Conservation (phyloP, 2,888 invertebrate genomes). For the Temnothorax ravouxi region DNA sequence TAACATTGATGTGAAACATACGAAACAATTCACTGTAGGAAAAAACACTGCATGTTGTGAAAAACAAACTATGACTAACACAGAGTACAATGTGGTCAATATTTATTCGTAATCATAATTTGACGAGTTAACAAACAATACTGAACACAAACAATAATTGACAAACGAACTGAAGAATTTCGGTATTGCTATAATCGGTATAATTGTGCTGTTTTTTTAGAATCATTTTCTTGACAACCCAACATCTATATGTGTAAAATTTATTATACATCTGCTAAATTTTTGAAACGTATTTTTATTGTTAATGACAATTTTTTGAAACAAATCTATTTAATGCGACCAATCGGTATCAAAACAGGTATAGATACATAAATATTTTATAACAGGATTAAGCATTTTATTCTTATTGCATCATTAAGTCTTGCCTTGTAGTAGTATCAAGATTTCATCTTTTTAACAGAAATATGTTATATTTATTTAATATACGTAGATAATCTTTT, state of each 20-base stretch:
- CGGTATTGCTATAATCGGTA: conserved; percentile 68
- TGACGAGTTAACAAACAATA: conserved; percentile 48
- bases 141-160: conserved; percentile 18
- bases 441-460: conserved; percentile 8
- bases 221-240: conserved; percentile 51
- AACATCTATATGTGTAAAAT: conserved; percentile 49
- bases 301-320: conserved; percentile 66
- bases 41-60: conserved; percentile 26
- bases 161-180: conserved; percentile 46
- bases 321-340: conserved; percentile 55
- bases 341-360: conserved; percentile 31
- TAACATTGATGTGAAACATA: conserved; percentile 39
- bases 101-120: conserved; percentile 62
- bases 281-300: conserved; percentile 70
- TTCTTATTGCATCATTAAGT: conserved; percentile 64
- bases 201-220: conserved; percentile 33
- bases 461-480: conserved; percentile 10
- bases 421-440: conserved; percentile 7
- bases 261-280: conserved; percentile 57
- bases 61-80: conserved; percentile 35
- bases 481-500: conserved; percentile 8
- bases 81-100: conserved; percentile 74
- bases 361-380: conserved; percentile 12
- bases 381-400: conserved; percentile 10
- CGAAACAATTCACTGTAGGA: not conserved